Percentiles rank a stretch among this genome's conserved stretches.
These are phyloP conservation scores for Drosophila longiperda DNA, from an alignment of 2,888 invertebrate species.

Conservation along the genomic window DNA sequence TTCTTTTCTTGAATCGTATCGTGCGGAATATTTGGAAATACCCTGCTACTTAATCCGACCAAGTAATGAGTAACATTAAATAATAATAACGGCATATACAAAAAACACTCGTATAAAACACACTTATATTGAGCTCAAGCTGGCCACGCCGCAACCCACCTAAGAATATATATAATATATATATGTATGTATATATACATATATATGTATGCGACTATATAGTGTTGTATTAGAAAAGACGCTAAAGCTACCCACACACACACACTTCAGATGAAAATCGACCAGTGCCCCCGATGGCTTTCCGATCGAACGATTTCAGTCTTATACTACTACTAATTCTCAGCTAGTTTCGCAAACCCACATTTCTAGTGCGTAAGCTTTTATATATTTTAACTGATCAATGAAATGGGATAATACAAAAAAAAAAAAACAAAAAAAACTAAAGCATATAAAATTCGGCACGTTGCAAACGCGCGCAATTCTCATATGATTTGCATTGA, in stretches of 20 bases:
- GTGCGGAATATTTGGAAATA: slow-evolving; percentile 32
- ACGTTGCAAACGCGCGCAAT: slow-evolving; percentile 69
- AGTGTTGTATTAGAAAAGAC: slow-evolving; percentile 55
- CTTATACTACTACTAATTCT: slow-evolving; percentile 41
- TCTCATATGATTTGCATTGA: slow-evolving; percentile 66
- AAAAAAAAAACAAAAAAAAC: neutral
- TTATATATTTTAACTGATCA: slow-evolving; percentile 39
- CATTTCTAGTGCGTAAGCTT: slow-evolving; percentile 62
- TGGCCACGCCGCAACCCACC: slow-evolving; percentile 78
- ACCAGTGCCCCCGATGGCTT: slow-evolving; percentile 57
- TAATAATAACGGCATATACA: slow-evolving; percentile 31
- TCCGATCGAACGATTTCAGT: slow-evolving; percentile 47
- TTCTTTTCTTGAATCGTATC: slow-evolving; percentile 16
- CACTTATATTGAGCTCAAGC: slow-evolving; percentile 75
- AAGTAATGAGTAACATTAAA: slow-evolving; percentile 42
- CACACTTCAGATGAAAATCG: slow-evolving; percentile 26
- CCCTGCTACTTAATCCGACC: slow-evolving; percentile 67
- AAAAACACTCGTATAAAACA: slow-evolving; percentile 29
- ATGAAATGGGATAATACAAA: slow-evolving; percentile 2
- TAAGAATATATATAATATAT: slow-evolving; percentile 55
- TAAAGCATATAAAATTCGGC: slow-evolving; percentile 35
- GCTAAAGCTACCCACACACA: slow-evolving; percentile 58
- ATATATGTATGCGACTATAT: slow-evolving; percentile 45
- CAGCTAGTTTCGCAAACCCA: slow-evolving; percentile 59
- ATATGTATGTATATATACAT: slow-evolving; percentile 48